Conservation (phyloP, 2,888 invertebrate genomes). For the Thymelicus acteon region DNA sequence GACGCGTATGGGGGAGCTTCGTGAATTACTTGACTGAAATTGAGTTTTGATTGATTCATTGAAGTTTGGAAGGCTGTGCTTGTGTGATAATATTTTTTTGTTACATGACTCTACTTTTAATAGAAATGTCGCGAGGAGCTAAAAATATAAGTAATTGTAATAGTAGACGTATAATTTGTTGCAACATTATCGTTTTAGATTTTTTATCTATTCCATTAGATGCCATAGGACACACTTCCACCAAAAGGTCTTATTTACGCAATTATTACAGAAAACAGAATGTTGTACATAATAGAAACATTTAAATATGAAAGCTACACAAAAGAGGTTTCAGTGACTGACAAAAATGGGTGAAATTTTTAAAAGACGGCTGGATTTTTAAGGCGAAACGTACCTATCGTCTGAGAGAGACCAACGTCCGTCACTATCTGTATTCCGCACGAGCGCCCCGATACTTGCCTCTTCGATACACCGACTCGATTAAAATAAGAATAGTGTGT, state of each 20-base stretch:
- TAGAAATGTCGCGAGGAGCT: no score
- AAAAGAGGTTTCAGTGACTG: conserved; percentile 23
- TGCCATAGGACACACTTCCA: no score
- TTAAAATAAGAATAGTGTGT: conserved; percentile 79
- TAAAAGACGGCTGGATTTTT: conserved; percentile 76
- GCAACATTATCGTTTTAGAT: not conserved
- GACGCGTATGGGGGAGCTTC: conserved; percentile 58
- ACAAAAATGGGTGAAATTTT: conserved; percentile 44
- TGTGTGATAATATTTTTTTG: conserved; percentile 35
- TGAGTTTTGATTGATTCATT: conserved; percentile 69
- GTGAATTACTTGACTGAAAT: conserved; percentile 58
- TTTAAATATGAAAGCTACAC: conserved; percentile 1
- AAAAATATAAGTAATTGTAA: not conserved
- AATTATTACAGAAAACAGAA: no score
- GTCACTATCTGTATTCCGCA: conserved; percentile 81
- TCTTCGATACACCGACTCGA: conserved; percentile 74
- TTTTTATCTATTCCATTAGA: not conserved
- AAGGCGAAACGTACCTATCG: conserved; percentile 59
- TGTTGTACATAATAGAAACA: not conserved
- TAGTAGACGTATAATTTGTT: not conserved
- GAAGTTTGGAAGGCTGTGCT: conserved; percentile 58
- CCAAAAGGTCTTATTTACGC: no score
- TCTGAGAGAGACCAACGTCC: conserved; percentile 66
- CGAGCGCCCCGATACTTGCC: conserved; percentile 70
- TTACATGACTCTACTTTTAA: conserved; percentile 1